Conservation (phyloP, 1,140 invertebrate genomes). For the Zaprionus kolodkinae region DNA sequence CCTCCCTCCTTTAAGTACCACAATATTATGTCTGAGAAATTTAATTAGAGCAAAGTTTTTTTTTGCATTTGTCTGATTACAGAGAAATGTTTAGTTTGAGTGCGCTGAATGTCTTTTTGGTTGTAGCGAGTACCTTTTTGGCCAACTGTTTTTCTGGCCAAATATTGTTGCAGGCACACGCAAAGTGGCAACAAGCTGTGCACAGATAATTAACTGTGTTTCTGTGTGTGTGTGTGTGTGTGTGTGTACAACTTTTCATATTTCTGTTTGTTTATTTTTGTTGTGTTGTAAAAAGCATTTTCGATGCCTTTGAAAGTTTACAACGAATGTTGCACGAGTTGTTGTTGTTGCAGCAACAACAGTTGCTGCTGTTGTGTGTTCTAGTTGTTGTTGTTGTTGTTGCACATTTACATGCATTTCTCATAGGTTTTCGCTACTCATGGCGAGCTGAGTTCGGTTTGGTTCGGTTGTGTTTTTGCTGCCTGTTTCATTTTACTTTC, state of each 20-base stretch:
- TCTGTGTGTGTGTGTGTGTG: conserved; percentile 20
- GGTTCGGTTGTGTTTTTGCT: conserved; percentile 58
- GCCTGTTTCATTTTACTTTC: conserved; percentile 66
- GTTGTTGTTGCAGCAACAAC: conserved; percentile 43
- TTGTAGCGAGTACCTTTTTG: conserved; percentile 1
- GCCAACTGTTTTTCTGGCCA: neutral
- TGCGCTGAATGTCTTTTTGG: neutral
- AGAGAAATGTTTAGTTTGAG: conserved; percentile 10
- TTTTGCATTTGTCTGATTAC: conserved; percentile 33
- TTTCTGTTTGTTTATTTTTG: conserved; percentile 36
- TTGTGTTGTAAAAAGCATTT: conserved; percentile 35
- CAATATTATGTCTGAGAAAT: conserved; percentile 52
- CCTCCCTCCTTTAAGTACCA: neutral
- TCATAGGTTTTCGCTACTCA: conserved; percentile 69
- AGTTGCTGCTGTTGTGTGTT: conserved; percentile 31
- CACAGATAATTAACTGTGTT: conserved; percentile 55
- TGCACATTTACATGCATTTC: conserved; percentile 37
- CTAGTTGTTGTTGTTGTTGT: conserved; percentile 12
- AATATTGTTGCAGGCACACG: conserved; percentile 20
- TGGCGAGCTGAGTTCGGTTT: conserved; percentile 46
- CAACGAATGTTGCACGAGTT: conserved; percentile 35
- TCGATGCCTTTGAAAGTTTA: conserved; percentile 53
- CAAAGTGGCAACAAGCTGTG: conserved; percentile 50
- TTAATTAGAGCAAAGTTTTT: conserved; percentile 62
- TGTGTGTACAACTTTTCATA: conserved; percentile 45